Base-by-base conservation (phyloP, 2,797 vertebrate genomes). In the Pterois miles region DNA sequence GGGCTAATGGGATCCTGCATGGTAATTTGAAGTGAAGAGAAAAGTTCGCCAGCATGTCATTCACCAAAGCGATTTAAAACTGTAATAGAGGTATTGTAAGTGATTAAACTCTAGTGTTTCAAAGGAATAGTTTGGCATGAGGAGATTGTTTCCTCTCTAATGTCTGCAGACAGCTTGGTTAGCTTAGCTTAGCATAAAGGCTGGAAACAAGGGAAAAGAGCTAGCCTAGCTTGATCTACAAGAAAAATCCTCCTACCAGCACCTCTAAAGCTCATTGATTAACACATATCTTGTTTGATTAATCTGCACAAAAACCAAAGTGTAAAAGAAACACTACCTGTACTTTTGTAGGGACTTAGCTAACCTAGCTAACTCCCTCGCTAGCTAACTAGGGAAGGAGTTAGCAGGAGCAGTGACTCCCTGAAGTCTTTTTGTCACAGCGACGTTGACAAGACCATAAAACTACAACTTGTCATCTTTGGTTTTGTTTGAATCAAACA, bases 1-100 rank as follows among this genome's bases (percentile, higher is more conserved):
- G 1, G 70, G 75, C 75, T 81, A 85, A 88, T 71, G 66, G 33
- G 66, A 68, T 72, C 36, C 74, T 65, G 73, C 64, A 69, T 67
- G 78, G 56, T 82, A 62, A 86, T 81, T 81, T 78, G 46, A 74
- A 69, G 62, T 31, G 57, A 16, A 38, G 66, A 52, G 40, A 78
- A 60, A 70, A 66, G 69, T 81, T 86, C 74, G 81, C 53, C 76
- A 20, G 58, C 65, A 53, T 68, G 78, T 81, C 73, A 58, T 58
- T 80, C 56, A 65, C 31, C 54, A 43, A 65, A 38, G 50, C n/a
- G 4, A 48, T 75, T 68, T 33, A 38, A 67, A 59, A 54, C 73
- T 11, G 56, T 14, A 18, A 33, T 4, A 46, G 29, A 67, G 20
- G 54, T 20, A 6, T 31, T 0, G 23, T 40, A 29, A 57, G 54